Percentiles rank a stretch among this genome's conserved stretches.
Conservation (phyloP, 2,888 invertebrate genomes). For the Actias luna region DNA sequence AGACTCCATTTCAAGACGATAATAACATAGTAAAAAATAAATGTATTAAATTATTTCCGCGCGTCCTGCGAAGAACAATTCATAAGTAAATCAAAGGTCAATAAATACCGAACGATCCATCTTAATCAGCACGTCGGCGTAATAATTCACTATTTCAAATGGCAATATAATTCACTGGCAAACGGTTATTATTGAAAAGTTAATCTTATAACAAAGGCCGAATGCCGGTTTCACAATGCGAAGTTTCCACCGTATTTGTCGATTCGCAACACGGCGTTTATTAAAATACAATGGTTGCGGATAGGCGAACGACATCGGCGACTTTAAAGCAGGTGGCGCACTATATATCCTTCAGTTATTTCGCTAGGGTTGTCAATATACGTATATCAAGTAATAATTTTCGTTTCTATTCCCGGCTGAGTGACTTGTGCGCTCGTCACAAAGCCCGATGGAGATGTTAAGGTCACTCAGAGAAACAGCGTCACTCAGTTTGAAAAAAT, state of each 20-base stretch:
- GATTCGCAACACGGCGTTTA: conserved; percentile 65
- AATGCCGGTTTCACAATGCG: neutral
- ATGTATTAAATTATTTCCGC: conserved; percentile 4
- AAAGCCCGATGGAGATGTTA: too few relatives aligned
- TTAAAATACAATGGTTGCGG: conserved; percentile 74
- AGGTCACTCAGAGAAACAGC: too few relatives aligned
- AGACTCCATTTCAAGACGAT: conserved; percentile 28
- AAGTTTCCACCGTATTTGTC: conserved; percentile 44
- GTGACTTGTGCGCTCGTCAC: too few relatives aligned
- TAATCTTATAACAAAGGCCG: conserved; percentile 10
- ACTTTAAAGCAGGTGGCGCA: conserved; percentile 65
- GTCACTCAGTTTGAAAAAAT: too few relatives aligned
- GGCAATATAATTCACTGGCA: conserved; percentile 12
- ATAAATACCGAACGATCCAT: conserved; percentile 33
- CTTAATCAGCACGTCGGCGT: conserved; percentile 42
- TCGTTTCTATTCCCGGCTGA: too few relatives aligned
- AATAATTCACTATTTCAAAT: conserved; percentile 33
- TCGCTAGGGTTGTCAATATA: conserved; percentile 43
- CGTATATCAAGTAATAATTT: too few relatives aligned
- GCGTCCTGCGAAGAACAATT: conserved; percentile 31
- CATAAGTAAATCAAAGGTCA: conserved; percentile 13
- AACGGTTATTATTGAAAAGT: conserved; percentile 21
- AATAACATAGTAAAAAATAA: neutral
- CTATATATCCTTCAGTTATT: conserved; percentile 67
- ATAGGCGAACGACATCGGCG: conserved; percentile 66